Base-by-base conservation (phyloP, 2,797 vertebrate genomes). In the Dromococcyx pavoninus region DNA sequence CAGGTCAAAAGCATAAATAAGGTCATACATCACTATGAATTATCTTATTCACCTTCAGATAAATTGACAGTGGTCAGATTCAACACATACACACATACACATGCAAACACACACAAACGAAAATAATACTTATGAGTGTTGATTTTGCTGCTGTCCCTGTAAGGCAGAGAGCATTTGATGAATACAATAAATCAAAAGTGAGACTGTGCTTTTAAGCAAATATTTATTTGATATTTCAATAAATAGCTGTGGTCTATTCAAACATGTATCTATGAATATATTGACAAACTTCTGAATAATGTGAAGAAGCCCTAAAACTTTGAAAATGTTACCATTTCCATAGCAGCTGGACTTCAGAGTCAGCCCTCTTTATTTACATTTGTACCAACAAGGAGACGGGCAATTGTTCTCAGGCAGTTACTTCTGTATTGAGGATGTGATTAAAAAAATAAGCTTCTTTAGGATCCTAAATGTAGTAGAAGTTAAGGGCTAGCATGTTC, bases 151-250 rank as follows among this genome's bases (percentile, higher is more conserved):
- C 62, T 90, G 30, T 84, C 54, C 43, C 71, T 89, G 22, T 66
- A 74, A 90, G 62, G 74, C 35, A 70, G 66, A 66, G 25, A 86
- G 15, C 24, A 7, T 54, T 81, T 90, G 81, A 90, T 90, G 39
- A 91, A 69, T 41, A 13, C 19, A 62, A 64, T 91, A 86, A 69
- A 93, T 91, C 80, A 93, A 93, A 70, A 82, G 16, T 32, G 88
- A 33, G 10, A 35, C 43, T 91, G 39, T 16, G 54, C 84, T 94
- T 86, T 62, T 94, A 84, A 84, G 43, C 28, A 84, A 94, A 81
- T 81, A 88, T 88, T 93, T 79, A 37, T 81, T 78, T 56, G 24
- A 64, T 72, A 35, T 89, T 88, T 86, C 74, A 54, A 27, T 60
- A 84, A 71, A 78, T 32, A 88, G 28, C 44, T 54, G 28, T 22